Evolutionary conservation across 2,888 invertebrate species (phyloP).

Genomic region (Lycophotia porphyrea): DNA sequence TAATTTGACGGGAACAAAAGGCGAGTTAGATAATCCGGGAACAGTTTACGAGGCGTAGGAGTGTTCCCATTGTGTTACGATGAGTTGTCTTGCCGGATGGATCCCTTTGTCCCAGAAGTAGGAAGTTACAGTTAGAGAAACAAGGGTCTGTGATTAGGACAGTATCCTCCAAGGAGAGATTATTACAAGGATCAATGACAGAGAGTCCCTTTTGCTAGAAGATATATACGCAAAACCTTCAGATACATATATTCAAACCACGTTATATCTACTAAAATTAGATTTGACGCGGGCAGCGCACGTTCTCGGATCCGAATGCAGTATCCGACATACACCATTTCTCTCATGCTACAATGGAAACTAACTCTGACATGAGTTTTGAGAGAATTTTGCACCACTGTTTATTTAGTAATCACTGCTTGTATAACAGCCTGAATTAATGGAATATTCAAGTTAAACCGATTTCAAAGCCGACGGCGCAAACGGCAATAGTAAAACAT

Average conservation of each 20-base stretch:
- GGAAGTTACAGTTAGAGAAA: constrained; percentile 9
- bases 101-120: constrained; percentile 32
- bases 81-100: constrained; percentile 13
- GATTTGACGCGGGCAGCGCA: not conserved
- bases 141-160: constrained; percentile 9
- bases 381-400: constrained; percentile 73
- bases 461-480: constrained; percentile 72
- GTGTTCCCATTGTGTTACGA: constrained; percentile 55
- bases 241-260: not conserved
- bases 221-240: not conserved
- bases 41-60: constrained; percentile 62
- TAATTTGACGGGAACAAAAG: constrained; percentile 79
- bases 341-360: constrained; percentile 39
- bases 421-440: constrained; percentile 82
- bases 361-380: constrained; percentile 59
- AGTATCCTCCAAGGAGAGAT: not conserved
- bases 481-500: constrained; percentile 74
- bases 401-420: constrained; percentile 84
- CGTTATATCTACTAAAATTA: not conserved
- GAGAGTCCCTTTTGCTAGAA: not conserved
- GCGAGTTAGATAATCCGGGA: constrained; percentile 74
- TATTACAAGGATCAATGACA: constrained; percentile 13
- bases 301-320: not conserved
- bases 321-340: constrained; percentile 20
- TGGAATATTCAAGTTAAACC: constrained; percentile 84